A percentile compares a stretch with the other conserved stretches of the same genome.
phyloP scores from a whole-genome alignment of 2,888 invertebrate genomes.

The Drosophila formosana region DNA sequence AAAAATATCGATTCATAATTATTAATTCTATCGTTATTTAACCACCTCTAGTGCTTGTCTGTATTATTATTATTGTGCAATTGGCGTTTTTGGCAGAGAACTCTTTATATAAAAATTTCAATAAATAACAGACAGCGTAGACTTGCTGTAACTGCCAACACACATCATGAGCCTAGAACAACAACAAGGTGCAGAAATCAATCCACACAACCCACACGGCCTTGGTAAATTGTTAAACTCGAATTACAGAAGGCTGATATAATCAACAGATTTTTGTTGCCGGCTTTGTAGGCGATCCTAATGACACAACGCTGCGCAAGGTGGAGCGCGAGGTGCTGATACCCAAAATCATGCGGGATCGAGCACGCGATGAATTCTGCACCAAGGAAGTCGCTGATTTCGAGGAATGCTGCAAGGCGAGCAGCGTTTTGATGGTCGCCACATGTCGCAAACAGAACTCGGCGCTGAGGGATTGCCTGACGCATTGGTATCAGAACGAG shows the following conservation, averaged over 20 bases:
- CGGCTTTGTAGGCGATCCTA: constrained; percentile 80
- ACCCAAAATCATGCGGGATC: constrained; percentile 94
- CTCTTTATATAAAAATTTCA: neutral
- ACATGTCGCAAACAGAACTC: constrained; percentile 91
- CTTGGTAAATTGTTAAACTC: constrained; percentile 65
- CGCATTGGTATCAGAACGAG: constrained; percentile 91
- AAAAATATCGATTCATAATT: neutral
- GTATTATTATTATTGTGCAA: neutral
- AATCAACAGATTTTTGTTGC: neutral
- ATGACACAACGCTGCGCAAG: constrained; percentile 91
- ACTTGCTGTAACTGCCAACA: constrained; percentile 7
- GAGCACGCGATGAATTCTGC: constrained; percentile 93
- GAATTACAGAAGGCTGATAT: neutral
- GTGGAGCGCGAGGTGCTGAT: constrained; percentile 95
- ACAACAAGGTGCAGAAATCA: constrained; percentile 13
- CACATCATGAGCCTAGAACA: constrained; percentile 56
- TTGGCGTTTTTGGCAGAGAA: neutral
- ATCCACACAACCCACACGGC: constrained; percentile 82
- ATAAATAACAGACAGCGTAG: neutral
- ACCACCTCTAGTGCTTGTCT: neutral
- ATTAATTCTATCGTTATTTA: neutral
- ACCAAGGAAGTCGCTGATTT: constrained; percentile 89
- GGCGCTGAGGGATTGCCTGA: constrained; percentile 89
- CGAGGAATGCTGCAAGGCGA: constrained; percentile 90
- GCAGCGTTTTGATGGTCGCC: constrained; percentile 89